These are phyloP conservation scores for Thymelicus acteon DNA, from an alignment of 2,888 invertebrate genomes.

Conservation along the genomic window DNA sequence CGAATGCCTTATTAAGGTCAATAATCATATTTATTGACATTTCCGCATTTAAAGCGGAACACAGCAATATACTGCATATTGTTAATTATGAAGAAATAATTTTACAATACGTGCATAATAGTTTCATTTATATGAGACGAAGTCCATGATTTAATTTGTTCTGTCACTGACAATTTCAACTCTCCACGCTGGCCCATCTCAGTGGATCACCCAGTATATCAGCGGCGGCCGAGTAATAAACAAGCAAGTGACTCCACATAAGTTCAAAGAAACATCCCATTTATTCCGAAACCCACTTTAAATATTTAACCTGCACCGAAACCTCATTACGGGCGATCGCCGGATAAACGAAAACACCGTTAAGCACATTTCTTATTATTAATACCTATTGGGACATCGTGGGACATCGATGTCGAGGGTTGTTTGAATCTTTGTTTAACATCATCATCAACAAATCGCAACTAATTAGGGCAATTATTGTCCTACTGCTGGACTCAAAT, in stretches of 20 bases:
- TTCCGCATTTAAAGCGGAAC: slow-evolving; percentile 35
- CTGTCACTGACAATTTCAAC: too few relatives aligned
- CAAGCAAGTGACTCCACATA: slow-evolving; percentile 49
- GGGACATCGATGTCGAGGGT: slow-evolving; percentile 46
- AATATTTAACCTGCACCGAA: slow-evolving; percentile 60
- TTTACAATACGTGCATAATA: too few relatives aligned
- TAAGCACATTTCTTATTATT: slow-evolving; percentile 25
- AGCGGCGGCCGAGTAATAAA: slow-evolving; percentile 22
- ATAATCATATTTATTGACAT: slow-evolving; percentile 46
- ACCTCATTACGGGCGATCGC: slow-evolving; percentile 69
- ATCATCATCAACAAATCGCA: not conserved
- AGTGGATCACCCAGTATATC: slow-evolving; percentile 32
- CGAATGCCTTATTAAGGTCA: slow-evolving; percentile 45
- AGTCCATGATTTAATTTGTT: too few relatives aligned
- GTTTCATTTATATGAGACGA: too few relatives aligned
- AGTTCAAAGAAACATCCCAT: slow-evolving; percentile 60
- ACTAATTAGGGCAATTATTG: too few relatives aligned
- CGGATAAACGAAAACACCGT: slow-evolving; percentile 57
- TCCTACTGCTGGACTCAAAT: too few relatives aligned
- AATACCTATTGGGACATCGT: slow-evolving; percentile 56
- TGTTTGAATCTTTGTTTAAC: not conserved
- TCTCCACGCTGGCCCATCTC: too few relatives aligned
- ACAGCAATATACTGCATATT: too few relatives aligned
- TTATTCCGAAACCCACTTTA: slow-evolving; percentile 55
- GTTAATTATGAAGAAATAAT: too few relatives aligned